Evolutionary conservation across 2,113 vertebrate species (phyloP), one percentile per base, ranked within the genome.

Genomic region (Willisornis vidua): DNA sequence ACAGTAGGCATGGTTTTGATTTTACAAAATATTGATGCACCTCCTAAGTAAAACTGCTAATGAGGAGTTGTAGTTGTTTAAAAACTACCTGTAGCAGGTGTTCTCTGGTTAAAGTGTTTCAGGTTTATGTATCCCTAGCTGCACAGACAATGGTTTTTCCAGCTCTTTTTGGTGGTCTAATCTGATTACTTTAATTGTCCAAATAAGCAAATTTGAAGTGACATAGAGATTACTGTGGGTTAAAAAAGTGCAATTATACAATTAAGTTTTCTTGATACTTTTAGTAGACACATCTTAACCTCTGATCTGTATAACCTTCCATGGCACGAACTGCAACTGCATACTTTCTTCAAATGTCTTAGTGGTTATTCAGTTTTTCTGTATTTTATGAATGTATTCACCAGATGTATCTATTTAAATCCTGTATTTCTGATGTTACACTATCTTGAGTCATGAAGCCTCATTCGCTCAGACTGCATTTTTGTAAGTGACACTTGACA

Each of bases 271-370:
- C 33, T n/a, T 48, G 39, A 8, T 75, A 25, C 57, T 85, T 92
- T 85, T 49, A 39, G 19, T 22, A 55, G 57, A 51, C 3, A 3
- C 7, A 7, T 43, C 12, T 33, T 61, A 76, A 33, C 15, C 12
- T 67, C 25, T 78, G 17, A 15, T 48, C 52, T 76, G 13, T 79
- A 12, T 61, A 54, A 52, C 49, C 15, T 87, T 91, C 41, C 2
- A 0, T 67, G 7, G 28, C 66, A 43, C 4, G 6, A 15, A 4
- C 59, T 75, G 61, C 1, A 11, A 52, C 48, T 78, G 9, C 45
- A 7, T 76, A 14, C 23, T 71, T 58, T 11, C 25, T 70, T 70
- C 33, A 49, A 48, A 63, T 23, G 4, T 43, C 45, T 33, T 35
- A 77, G 33, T 63, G 24, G 11, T 89, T 91, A 14, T 70, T 90